Evolutionary conservation across 2,888 invertebrate species (phyloP), one percentile per base, ranked within the genome.

Genomic region (Scaptodrosophila latifasciaeformis): DNA sequence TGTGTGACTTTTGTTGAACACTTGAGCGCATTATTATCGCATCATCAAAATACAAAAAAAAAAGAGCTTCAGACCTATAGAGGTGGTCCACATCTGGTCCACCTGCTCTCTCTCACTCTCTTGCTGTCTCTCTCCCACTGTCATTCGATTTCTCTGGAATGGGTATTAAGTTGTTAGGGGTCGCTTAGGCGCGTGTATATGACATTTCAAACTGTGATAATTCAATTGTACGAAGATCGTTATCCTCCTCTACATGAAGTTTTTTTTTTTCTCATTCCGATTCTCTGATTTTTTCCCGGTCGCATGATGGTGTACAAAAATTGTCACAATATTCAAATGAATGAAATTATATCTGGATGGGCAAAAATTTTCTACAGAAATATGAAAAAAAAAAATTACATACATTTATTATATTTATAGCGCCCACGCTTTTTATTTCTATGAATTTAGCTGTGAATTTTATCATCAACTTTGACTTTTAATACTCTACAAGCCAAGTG

Each of bases 191-290:
- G 77, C 80, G 72, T 79, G 80, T 63, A 60, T 70, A 49, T 72
- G 70, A 74, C 70, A 79, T 75, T 70, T 80, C 75, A 77, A 77
- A 60, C 75, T 80, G 75, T 62, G 75, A 80, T 75, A 80, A 80
- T 80, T 75, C 64, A 75, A 75, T 75, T 75, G 68, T 70, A 61
- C 39, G 56, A 37, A 55, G 30, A 67, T 67, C 67, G 70, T 70
- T 56, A 63, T 66, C 63, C 55, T 51, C 59, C 3, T 3, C 4
- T n/a, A 34, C 34, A 54, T 63, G 68, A 71, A 70, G 72, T 68
- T 63, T 72, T 68, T n/a, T n/a, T n/a, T n/a, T n/a, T n/a, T n/a
- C n/a, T n/a, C n/a, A n/a, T n/a, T n/a, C n/a, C n/a, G n/a, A n/a
- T n/a, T n/a, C n/a, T n/a, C n/a, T n/a, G n/a, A n/a, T n/a, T n/a